Percentiles rank a stretch among this genome's conserved stretches.
Conservation (phyloP, 1,140 invertebrate species). For the Aphelenchoides fujianensis region DNA sequence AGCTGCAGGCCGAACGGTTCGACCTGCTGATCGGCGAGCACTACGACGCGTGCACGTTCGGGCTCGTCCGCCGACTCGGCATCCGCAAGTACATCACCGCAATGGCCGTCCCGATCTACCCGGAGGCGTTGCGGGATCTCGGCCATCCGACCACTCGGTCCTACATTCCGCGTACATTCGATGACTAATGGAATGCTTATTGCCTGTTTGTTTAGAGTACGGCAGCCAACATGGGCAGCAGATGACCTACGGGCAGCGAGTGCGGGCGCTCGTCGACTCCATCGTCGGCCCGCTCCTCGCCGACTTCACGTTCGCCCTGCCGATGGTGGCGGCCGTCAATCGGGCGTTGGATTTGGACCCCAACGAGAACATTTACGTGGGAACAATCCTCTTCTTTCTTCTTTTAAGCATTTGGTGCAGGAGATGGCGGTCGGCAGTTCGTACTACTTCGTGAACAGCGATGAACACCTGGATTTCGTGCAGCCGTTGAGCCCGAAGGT, state of each 20-base stretch:
- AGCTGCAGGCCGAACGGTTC: background rate
- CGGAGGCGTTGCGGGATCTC: background rate
- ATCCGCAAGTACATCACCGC: conserved; percentile 23
- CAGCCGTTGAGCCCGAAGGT: conserved; percentile 26
- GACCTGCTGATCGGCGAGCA: conserved; percentile 21
- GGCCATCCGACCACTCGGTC: background rate
- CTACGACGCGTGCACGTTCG: conserved; percentile 15
- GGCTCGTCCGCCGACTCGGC: background rate
- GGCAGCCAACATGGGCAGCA: background rate
- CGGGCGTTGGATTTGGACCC: background rate
- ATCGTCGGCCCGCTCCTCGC: background rate
- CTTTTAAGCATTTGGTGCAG: background rate
- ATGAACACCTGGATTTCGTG: conserved; percentile 21
- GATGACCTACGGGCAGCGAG: background rate
- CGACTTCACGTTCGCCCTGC: background rate
- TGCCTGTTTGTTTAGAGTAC: background rate
- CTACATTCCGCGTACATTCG: background rate
- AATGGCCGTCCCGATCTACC: conserved; percentile 1
- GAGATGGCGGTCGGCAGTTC: background rate
- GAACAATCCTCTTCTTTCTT: background rate
- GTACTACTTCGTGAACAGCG: conserved; percentile 23
- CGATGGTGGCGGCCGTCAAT: background rate
- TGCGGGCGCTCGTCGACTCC: background rate
- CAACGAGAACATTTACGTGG: background rate
- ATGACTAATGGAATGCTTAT: background rate